Evolutionary conservation across 2,113 vertebrate genomes (phyloP).

Genomic region (Promerops cafer): DNA sequence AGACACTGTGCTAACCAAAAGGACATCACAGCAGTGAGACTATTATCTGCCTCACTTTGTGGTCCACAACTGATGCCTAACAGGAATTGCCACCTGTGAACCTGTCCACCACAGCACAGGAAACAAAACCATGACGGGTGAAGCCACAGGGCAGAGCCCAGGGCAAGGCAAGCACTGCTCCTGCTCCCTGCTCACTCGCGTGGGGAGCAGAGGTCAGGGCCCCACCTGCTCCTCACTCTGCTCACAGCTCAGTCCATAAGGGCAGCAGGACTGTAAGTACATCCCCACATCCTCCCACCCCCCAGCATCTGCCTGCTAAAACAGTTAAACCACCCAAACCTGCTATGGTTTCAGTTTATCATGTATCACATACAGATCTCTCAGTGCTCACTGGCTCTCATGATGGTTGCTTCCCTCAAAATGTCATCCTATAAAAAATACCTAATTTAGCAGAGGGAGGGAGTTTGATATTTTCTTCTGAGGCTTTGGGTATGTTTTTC

Average conservation of each 20-base stretch:
- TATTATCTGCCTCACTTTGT: background rate
- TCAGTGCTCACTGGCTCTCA: background rate
- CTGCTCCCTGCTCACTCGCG: accelerated
- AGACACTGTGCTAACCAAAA: accelerated
- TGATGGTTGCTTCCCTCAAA: background rate
- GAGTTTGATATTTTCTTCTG: background rate
- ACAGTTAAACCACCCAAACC: background rate
- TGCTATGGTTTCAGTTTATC: background rate
- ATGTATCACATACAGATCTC: accelerated
- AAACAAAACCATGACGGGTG: background rate
- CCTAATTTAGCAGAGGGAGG: background rate
- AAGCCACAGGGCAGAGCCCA: background rate
- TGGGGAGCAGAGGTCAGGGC: accelerated
- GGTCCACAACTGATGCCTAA: background rate
- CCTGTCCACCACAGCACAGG: background rate
- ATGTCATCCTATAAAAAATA: background rate
- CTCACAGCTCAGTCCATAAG: background rate
- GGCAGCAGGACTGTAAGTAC: background rate
- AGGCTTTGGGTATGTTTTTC: background rate
- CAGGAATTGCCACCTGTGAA: background rate
- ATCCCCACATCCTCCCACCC: background rate
- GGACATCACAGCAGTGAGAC: background rate
- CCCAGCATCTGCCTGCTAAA: background rate
- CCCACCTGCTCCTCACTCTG: background rate
- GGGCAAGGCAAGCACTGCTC: background rate